phyloP scores from a whole-genome alignment of 2,797 vertebrate genomes.

The Trematocara caparti region DNA sequence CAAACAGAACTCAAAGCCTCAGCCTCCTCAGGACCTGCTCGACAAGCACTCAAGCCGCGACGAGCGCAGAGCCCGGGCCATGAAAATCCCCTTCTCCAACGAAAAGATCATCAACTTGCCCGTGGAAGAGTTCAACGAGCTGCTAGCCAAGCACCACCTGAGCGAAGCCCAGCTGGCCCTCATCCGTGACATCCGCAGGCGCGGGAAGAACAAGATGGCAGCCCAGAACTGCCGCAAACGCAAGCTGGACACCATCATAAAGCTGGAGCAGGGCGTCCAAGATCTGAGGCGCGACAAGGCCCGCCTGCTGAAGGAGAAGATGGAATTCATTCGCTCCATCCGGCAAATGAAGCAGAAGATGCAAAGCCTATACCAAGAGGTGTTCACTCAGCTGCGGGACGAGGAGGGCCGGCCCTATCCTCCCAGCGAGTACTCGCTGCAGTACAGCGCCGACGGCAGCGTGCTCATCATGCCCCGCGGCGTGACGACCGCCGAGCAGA shows the following conservation, averaged over 20 bases:
- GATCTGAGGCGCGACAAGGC: constrained; percentile 90
- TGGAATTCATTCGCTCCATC: constrained; percentile 92
- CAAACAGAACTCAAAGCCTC: constrained; percentile 77
- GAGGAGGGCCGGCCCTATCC: constrained; percentile 93
- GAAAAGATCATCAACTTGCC: constrained; percentile 98
- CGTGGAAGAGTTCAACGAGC: constrained; percentile 98
- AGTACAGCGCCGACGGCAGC: constrained; percentile 90
- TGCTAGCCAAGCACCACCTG: constrained; percentile 94
- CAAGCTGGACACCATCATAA: constrained; percentile 97
- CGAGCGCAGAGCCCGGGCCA: constrained; percentile 90
- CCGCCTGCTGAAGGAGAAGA: constrained; percentile 93
- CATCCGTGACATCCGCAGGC: constrained; percentile 92
- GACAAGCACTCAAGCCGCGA: constrained; percentile 95
- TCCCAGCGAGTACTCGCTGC: constrained; percentile 89
- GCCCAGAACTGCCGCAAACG: constrained; percentile 98
- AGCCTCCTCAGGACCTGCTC: constrained; percentile 77
- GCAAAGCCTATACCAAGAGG: constrained; percentile 94
- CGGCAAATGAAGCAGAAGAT: constrained; percentile 99
- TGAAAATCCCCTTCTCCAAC: constrained; percentile 98
- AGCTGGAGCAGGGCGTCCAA: constrained; percentile 94
- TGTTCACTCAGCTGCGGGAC: constrained; percentile 92
- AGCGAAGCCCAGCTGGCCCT: constrained; percentile 94
- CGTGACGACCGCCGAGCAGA: constrained; percentile 78
- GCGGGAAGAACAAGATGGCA: constrained; percentile 99
- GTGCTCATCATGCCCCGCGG: constrained; percentile 88